Evolutionary conservation across 2,113 vertebrate species (phyloP), one percentile per base, ranked within the genome.

Genomic region (Scomber colias): DNA sequence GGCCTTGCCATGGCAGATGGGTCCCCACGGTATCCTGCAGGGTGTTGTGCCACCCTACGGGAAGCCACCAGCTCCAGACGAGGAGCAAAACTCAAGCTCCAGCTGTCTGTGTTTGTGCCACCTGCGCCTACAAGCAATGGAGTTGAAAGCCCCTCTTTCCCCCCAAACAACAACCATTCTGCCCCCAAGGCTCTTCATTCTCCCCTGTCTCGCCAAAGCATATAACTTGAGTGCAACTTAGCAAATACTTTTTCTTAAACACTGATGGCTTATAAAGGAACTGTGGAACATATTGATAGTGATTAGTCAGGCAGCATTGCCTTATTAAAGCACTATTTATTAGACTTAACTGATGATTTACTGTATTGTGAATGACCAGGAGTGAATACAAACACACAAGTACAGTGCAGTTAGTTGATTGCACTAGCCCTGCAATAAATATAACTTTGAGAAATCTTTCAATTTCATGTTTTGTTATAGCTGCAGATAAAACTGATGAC

Each of bases 21-120:
- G 90, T 81, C 87, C 67, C 74, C 63, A 40, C 67, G 30, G 86
- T 88, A 80, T 79, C 90, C 90, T 81, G 90, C 92, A 56, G 89
- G 77, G 89, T 91, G 88, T 87, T 85, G 75, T 86, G 83, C 77
- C 92, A 87, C 94, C 85, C 90, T 89, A 91, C 89, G 81, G 93
- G 92, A 87, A 80, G 92, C 91, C 88, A 73, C 75, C 46, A 71
- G 88, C 87, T 88, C 89, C 90, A 93, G 92, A 88, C 82, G 85
- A 91, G 92, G 67, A 89, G 85, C 77, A 86, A 90, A 92, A 91
- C 80, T 89, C 88, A 69, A 55, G 64, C 88, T 92, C 92, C 93
- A 94, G 92, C 90, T 95, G 93, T 93, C 93, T 92, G 86, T 81
- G 89, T 91, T 84, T 81, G 75, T 62, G 88, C 92, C 92, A 93